phyloP scores from a whole-genome alignment of 1,140 invertebrate genomes.

The Apis dorsata region DNA sequence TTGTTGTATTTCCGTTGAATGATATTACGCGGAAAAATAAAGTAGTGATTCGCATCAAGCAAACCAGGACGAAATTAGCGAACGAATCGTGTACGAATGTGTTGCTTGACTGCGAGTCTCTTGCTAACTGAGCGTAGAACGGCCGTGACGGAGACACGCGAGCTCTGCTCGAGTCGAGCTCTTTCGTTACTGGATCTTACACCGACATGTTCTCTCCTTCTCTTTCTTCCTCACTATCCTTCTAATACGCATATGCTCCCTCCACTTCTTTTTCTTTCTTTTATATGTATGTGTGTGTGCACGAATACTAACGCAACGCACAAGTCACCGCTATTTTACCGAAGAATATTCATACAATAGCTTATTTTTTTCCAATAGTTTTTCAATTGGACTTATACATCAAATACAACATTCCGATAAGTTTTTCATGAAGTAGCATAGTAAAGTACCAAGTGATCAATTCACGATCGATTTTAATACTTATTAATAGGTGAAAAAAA shows the following conservation, averaged over 20 bases:
- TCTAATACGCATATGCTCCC: slow-evolving; percentile 23
- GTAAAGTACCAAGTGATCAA: too few relatives aligned
- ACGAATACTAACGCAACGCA: not conserved
- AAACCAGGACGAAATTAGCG: not conserved
- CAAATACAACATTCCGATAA: too few relatives aligned
- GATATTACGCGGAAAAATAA: not conserved
- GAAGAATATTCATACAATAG: too few relatives aligned
- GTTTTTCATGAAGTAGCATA: too few relatives aligned
- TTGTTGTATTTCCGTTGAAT: not conserved
- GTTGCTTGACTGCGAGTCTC: slow-evolving; percentile 76
- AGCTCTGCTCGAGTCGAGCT: slow-evolving; percentile 46
- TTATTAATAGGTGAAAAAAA: too few relatives aligned
- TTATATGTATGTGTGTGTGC: not conserved
- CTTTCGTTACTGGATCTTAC: slow-evolving; percentile 68
- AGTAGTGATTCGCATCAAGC: not conserved
- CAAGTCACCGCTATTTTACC: not conserved
- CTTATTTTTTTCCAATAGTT: too few relatives aligned
- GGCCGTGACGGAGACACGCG: slow-evolving; percentile 60
- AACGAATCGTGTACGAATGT: slow-evolving; percentile 49
- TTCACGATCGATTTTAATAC: too few relatives aligned
- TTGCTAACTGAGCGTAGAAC: slow-evolving; percentile 74
- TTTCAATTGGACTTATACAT: too few relatives aligned
- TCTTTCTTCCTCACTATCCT: not conserved
- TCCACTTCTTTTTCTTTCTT: not conserved
- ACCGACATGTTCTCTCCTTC: slow-evolving; percentile 46